These are phyloP conservation scores for Potamarius usumacintae DNA, from an alignment of 2,113 vertebrate species.

Conservation along the genomic window DNA sequence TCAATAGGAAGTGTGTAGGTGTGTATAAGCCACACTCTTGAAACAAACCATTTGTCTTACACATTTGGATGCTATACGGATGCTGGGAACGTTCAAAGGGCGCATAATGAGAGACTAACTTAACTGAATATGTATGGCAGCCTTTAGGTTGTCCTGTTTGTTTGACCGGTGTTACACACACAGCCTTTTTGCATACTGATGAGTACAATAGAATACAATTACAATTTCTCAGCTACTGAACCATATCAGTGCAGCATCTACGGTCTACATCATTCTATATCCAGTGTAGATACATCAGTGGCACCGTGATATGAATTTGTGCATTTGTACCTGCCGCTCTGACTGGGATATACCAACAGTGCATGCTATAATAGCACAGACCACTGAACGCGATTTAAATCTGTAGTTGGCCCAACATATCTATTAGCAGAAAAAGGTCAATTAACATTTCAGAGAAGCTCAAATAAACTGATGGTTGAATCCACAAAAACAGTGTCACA, in stretches of 20 bases:
- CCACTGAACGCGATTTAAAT: background rate
- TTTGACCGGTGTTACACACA: conserved; percentile 9
- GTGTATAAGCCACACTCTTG: background rate
- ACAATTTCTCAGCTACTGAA: background rate
- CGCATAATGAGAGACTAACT: background rate
- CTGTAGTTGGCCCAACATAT: too few relatives aligned
- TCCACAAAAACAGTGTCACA: background rate
- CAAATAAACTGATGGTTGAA: conserved; percentile 30
- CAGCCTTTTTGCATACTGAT: background rate
- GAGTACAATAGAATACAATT: background rate
- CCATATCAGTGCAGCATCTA: conserved; percentile 5
- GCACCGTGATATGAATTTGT: background rate
- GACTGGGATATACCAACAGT: background rate
- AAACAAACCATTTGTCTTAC: conserved; percentile 4
- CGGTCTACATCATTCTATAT: background rate
- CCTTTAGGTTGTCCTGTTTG: background rate
- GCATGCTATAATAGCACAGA: background rate
- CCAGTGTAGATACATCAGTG: conserved; percentile 2
- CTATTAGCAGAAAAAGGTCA: background rate
- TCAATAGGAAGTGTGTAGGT: conserved; percentile 12
- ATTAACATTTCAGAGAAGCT: conserved; percentile 16
- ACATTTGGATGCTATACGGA: background rate
- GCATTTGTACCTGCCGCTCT: background rate
- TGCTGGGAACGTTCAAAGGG: background rate
- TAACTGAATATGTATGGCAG: background rate